A percentile compares a stretch with the other conserved stretches of the same genome.
phyloP scores from a whole-genome alignment of 2,888 invertebrate genomes.

The Brachylomia viminalis region DNA sequence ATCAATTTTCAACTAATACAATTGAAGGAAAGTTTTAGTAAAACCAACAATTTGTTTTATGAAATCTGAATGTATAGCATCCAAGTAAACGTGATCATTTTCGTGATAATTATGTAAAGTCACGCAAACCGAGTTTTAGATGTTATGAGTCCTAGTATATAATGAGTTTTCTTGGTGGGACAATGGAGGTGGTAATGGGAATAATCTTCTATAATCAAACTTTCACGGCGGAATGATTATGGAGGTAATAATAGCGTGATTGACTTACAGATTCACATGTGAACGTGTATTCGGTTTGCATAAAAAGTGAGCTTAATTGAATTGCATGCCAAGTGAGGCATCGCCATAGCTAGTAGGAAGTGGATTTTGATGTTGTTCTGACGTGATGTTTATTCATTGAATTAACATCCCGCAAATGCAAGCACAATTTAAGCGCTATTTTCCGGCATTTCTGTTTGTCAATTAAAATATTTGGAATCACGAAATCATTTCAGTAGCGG shows the following conservation, averaged over 20 bases:
- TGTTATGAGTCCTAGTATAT: slow-evolving; percentile 69
- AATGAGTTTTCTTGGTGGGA: slow-evolving; percentile 69
- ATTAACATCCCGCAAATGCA: slow-evolving; percentile 87
- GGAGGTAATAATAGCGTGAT: slow-evolving; percentile 36
- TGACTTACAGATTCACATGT: slow-evolving; percentile 42
- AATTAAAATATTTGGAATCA: slow-evolving; percentile 90
- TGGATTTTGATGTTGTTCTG: slow-evolving; percentile 79
- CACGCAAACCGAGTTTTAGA: slow-evolving; percentile 85
- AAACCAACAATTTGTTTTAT: slow-evolving; percentile 88
- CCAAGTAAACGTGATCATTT: slow-evolving; percentile 82
- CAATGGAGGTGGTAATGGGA: slow-evolving; percentile 60
- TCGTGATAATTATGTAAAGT: slow-evolving; percentile 85
- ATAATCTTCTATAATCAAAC: slow-evolving; percentile 57
- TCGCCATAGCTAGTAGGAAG: slow-evolving; percentile 72
- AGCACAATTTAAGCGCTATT: slow-evolving; percentile 88
- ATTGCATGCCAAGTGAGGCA: slow-evolving; percentile 63
- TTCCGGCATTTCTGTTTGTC: slow-evolving; percentile 88
- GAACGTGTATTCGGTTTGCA: slow-evolving; percentile 44
- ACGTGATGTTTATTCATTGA: slow-evolving; percentile 86
- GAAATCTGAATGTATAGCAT: slow-evolving; percentile 84
- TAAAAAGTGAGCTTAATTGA: slow-evolving; percentile 60
- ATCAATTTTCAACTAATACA: slow-evolving; percentile 87
- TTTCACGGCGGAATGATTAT: slow-evolving; percentile 39
- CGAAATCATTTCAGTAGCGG: slow-evolving; percentile 86
- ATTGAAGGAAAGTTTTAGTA: slow-evolving; percentile 86